Evolutionary conservation across 23 tunicate species (phyloP).

Genomic region (Styela clava): DNA sequence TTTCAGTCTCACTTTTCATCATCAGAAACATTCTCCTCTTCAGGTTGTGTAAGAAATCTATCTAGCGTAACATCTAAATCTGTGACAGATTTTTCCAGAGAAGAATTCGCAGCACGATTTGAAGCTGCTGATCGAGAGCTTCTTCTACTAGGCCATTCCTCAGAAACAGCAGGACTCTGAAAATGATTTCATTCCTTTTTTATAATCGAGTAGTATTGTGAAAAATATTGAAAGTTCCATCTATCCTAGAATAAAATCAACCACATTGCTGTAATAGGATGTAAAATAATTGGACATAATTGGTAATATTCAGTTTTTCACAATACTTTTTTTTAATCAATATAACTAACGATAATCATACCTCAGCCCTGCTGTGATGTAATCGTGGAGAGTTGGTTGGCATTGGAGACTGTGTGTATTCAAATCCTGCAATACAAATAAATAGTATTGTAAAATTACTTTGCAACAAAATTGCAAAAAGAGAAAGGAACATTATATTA

Average conservation of each 20-base stretch:
- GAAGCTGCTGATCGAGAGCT: not conserved
- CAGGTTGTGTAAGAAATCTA: not conserved
- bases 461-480: not conserved
- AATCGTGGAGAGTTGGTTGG: not conserved
- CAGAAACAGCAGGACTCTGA: not conserved
- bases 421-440: not conserved
- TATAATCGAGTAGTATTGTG: no score
- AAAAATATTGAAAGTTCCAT: no score
- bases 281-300: no score
- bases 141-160: not conserved
- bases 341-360: no score
- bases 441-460: not conserved
- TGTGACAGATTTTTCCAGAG: not conserved
- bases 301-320: no score
- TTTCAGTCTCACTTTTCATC: no score
- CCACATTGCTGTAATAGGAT: no score
- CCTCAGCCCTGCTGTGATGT: not conserved
- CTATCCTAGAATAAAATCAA: no score
- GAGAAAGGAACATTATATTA: not conserved
- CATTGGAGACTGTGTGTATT: not conserved
- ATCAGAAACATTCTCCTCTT: not conserved
- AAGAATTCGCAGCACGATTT: not conserved
- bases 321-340: no score
- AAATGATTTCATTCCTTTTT: no score
- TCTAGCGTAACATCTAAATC: constrained; percentile 25